A percentile compares a stretch with the other conserved stretches of the same genome.
These are phyloP conservation scores for Chaetorhynchus papuensis DNA, from an alignment of 2,113 vertebrate species.

Conservation along the genomic window DNA sequence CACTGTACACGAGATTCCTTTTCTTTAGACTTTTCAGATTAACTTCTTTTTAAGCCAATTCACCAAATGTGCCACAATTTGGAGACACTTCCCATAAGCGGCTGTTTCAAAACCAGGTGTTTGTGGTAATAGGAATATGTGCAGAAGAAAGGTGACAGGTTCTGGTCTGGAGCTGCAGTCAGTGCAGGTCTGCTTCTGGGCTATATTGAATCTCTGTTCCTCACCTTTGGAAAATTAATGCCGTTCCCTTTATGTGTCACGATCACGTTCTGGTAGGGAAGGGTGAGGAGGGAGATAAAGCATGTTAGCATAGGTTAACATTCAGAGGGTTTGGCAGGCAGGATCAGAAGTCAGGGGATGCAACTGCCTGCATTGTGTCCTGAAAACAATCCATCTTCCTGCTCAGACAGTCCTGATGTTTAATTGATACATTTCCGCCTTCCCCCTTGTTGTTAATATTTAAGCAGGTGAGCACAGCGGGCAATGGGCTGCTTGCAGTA, in stretches of 20 bases:
- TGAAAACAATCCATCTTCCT: not conserved
- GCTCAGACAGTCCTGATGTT: not conserved
- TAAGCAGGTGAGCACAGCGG: not conserved
- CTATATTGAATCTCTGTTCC: not conserved
- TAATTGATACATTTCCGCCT: not conserved
- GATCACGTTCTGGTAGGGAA: not conserved
- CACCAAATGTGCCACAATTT: not conserved
- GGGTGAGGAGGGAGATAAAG: not conserved
- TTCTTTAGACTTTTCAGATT: not conserved
- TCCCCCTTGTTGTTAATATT: conserved; percentile 17
- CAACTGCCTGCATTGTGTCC: not conserved
- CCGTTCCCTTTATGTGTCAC: not conserved
- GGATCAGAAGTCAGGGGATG: not conserved
- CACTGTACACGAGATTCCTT: not conserved
- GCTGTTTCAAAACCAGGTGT: not conserved
- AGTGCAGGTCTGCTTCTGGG: not conserved
- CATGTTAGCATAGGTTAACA: not conserved
- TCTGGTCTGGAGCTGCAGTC: not conserved
- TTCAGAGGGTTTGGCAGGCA: not conserved
- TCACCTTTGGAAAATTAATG: not conserved
- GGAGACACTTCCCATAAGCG: not conserved
- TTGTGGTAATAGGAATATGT: not conserved
- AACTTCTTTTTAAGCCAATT: not conserved
- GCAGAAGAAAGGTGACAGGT: not conserved
- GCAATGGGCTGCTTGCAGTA: not conserved